Base-by-base conservation (phyloP, 2,888 invertebrate genomes). In the Eupeodes luniger region DNA sequence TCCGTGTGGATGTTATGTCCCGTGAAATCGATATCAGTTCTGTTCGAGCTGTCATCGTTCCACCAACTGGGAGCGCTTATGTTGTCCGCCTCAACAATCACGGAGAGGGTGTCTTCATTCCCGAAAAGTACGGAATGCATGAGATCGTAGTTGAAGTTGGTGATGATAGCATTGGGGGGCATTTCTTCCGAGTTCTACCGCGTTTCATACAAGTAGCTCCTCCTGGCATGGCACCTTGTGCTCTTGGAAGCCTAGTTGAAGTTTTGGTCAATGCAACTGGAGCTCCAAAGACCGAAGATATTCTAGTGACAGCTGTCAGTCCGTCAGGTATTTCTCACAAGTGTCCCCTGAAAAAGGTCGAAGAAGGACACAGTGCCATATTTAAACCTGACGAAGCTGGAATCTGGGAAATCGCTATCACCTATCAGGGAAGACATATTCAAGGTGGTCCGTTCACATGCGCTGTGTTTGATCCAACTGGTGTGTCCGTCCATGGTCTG, bases 371-470 rank as follows among this genome's bases (percentile, higher is more conserved):
- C 92, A 97, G 98, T 90, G 98, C 99, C 90, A 98, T 98, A 91
- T 99, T 99, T 94, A 98, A 98, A 92, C 99, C 99, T 0, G 98
- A 98, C 91, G 99, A 99, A 94, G 97, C 98, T 55, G 99, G 99
- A 81, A 98, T 98, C 91, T 99, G 99, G 99, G 96, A 97, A 91
- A 98, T 99, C 80, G 98, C 98, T 89, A 98, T 99, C 89, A 96
- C 97, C 49, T 99, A 99, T 93, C 98, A 99, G 92, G 98, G 98
- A 49, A 97, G 98, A 91, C 98, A 99, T 93, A 99, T 99, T 91
- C 96, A 96, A 93, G 99, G 99, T 80, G 98, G 98, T 19, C 99
- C 99, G 1, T 99, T 99, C 93, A 97, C 97, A 0, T 98, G 99
- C 92, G 97, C 98, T 91, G 98, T 99, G 0, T 99, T 98, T 92